Percentiles rank a stretch among this genome's conserved stretches.
Evolutionary conservation across 2,888 invertebrate species (phyloP).

Genomic region (Oscheius onirici): DNA sequence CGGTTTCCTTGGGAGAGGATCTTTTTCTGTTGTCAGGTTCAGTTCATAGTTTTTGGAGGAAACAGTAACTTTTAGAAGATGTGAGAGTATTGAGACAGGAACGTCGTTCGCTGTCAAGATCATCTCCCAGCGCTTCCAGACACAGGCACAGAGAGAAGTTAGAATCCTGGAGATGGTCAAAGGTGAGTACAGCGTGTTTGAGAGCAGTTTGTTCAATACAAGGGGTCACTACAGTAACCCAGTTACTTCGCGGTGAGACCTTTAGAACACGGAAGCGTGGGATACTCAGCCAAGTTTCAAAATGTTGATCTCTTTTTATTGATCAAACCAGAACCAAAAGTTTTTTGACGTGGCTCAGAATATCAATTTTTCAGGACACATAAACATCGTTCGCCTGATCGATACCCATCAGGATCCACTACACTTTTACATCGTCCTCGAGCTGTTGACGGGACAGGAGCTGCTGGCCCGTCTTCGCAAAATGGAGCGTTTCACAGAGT

Average conservation of each 20-base stretch:
- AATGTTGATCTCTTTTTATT: too few species aligned
- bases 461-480: constrained; percentile 75
- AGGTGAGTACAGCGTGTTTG: constrained; percentile 73
- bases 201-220: too few species aligned
- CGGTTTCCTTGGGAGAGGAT: constrained; percentile 85
- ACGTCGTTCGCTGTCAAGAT: constrained; percentile 89
- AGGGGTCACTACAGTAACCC: too few species aligned
- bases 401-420: constrained; percentile 81
- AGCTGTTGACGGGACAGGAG: constrained; percentile 77
- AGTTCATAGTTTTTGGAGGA: not conserved
- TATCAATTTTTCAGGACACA: constrained; percentile 77
- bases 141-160: constrained; percentile 80
- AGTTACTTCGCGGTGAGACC: too few species aligned
- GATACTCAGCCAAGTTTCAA: too few species aligned
- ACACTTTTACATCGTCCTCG: constrained; percentile 89
- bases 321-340: too few species aligned
- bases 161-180: constrained; percentile 84
- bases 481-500: constrained; percentile 81
- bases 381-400: constrained; percentile 85
- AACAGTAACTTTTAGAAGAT: constrained; percentile 76
- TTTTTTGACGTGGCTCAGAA: too few species aligned
- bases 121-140: constrained; percentile 76
- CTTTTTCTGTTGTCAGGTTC: constrained; percentile 84
- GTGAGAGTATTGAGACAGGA: constrained; percentile 81
- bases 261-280: too few species aligned